phyloP scores from a whole-genome alignment of 2,797 vertebrate genomes.

The Merluccius polli region DNA sequence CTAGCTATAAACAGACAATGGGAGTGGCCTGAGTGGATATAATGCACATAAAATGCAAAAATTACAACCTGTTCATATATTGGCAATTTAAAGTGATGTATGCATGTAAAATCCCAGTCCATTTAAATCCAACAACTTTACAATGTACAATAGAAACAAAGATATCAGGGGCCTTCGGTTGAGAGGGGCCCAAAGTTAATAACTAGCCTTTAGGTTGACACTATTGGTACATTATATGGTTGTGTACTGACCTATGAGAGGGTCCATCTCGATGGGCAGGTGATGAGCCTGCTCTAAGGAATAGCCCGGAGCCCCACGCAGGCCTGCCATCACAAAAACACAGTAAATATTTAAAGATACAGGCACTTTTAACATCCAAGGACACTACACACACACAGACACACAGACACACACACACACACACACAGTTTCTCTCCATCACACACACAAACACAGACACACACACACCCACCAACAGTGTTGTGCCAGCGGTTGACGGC shows the following conservation, averaged over 20 bases:
- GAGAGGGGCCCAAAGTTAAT: not conserved
- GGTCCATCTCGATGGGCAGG: slow-evolving; percentile 98
- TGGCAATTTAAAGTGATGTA: no score
- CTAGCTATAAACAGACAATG: no score
- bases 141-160: not conserved
- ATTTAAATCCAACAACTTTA: no score
- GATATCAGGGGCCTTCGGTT: no score
- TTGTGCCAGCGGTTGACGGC: slow-evolving; percentile 99
- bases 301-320: slow-evolving; percentile 96
- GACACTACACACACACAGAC: not conserved
- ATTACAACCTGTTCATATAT: no score
- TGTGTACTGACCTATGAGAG: slow-evolving; percentile 85
- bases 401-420: not conserved
- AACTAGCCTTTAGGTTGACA: not conserved
- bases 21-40: no score
- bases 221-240: not conserved
- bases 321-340: slow-evolving; percentile 68
- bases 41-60: no score
- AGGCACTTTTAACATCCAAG: no score
- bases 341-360: no score
- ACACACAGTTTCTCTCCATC: not conserved
- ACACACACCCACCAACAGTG: slow-evolving; percentile 92
- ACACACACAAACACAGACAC: no score
- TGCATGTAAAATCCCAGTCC: no score
- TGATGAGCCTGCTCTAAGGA: slow-evolving; percentile 98